Percentiles rank a stretch among this genome's conserved stretches.
Conservation (phyloP, 2,113 vertebrate species). For the Podarcis cretensis region DNA sequence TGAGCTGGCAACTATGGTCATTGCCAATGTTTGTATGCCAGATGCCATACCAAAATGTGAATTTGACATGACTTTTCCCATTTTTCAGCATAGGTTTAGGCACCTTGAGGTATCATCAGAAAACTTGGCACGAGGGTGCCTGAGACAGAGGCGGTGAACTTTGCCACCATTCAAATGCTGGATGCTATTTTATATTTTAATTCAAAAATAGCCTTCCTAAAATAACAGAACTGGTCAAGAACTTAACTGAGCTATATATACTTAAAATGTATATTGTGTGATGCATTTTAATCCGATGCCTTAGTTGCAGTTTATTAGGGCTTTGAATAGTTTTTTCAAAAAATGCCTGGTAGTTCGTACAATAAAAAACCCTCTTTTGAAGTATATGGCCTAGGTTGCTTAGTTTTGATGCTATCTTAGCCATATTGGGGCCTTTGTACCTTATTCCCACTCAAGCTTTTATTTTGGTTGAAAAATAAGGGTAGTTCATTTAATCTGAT, state of each 20-base stretch:
- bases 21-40: no score
- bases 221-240: not conserved
- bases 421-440: not conserved
- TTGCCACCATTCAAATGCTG: no score
- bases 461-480: not conserved
- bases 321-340: not conserved
- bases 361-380: not conserved
- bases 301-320: not conserved
- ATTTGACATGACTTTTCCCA: no score
- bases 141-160: no score
- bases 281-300: not conserved
- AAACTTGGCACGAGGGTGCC: no score
- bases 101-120: no score
- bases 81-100: no score
- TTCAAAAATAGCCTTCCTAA: not conserved
- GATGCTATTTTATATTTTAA: not conserved
- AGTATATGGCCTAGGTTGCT: not conserved
- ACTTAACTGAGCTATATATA: not conserved
- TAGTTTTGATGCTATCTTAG: not conserved
- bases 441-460: not conserved
- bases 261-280: not conserved
- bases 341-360: not conserved
- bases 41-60: no score
- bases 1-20: no score
- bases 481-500: not conserved